These are phyloP conservation scores for Orientallactaga bullata DNA, from an alignment of 2,113 vertebrate species.

Conservation along the genomic window DNA sequence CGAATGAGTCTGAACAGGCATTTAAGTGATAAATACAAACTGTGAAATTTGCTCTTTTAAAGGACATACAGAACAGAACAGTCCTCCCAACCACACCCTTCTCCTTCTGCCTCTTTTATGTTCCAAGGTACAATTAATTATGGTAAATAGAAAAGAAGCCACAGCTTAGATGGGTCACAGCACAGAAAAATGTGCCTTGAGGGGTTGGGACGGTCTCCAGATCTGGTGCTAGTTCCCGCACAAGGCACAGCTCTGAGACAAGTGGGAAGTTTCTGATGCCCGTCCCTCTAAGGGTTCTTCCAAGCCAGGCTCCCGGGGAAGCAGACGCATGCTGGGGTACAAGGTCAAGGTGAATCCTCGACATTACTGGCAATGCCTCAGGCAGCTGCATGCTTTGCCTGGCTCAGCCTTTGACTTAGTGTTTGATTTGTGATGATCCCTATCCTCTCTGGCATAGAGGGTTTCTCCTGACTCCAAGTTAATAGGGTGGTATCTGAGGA, in stretches of 20 bases:
- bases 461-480: not conserved
- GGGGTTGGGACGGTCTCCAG: not conserved
- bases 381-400: not conserved
- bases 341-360: not conserved
- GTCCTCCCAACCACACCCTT: slow-evolving; percentile 57
- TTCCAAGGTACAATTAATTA: slow-evolving; percentile 62
- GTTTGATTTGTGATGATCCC: not conserved
- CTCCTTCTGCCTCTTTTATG: slow-evolving; percentile 67
- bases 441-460: not conserved
- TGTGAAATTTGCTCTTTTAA: slow-evolving; percentile 80
- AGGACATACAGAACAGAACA: slow-evolving; percentile 44
- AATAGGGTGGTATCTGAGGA: not conserved
- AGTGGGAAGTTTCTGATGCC: not conserved
- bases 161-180: not conserved
- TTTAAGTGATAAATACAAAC: slow-evolving; percentile 68
- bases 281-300: not conserved
- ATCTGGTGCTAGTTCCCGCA: not conserved
- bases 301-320: not conserved
- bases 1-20: slow-evolving; percentile 67
- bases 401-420: not conserved
- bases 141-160: slow-evolving; percentile 21
- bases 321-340: not conserved
- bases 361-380: not conserved
- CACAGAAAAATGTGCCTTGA: not conserved
- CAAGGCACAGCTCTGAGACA: not conserved